phyloP scores from a whole-genome alignment of 2,113 vertebrate species.

The Dromaius novaehollandiae region DNA sequence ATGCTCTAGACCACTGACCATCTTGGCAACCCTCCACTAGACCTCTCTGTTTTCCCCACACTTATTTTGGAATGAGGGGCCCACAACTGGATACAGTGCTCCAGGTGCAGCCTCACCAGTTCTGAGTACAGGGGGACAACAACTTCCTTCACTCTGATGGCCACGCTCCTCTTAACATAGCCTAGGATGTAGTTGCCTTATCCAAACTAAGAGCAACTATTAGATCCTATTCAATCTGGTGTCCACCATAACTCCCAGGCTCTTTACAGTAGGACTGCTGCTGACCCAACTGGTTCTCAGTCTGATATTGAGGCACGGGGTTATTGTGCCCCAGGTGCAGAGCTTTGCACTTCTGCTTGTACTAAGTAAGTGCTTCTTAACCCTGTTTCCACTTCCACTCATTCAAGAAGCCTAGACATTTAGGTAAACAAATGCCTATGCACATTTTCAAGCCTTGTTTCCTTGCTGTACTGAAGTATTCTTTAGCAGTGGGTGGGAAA shows the following conservation, averaged over 20 bases:
- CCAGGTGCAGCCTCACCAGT: background rate
- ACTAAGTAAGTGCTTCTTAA: background rate
- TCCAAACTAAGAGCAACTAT: background rate
- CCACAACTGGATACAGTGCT: background rate
- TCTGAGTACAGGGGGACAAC: background rate
- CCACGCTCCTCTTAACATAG: background rate
- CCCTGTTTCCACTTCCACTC: too few species aligned
- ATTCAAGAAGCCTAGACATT: background rate
- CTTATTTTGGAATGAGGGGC: background rate
- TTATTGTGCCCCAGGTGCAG: background rate
- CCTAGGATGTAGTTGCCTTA: background rate
- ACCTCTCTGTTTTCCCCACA: background rate
- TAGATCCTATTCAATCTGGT: background rate
- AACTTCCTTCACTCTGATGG: background rate
- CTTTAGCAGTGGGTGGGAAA: background rate
- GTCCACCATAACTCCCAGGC: background rate
- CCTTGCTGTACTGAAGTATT: background rate
- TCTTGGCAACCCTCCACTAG: background rate
- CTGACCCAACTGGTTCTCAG: background rate
- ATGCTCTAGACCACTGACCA: background rate
- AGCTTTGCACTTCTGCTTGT: background rate
- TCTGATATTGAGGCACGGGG: background rate
- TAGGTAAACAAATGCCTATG: background rate
- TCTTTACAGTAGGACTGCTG: background rate
- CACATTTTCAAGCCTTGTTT: background rate